Evolutionary conservation across 1,140 invertebrate genomes (phyloP), one percentile per base, ranked within the genome.

Genomic region (Panagrolaimus sp.): DNA sequence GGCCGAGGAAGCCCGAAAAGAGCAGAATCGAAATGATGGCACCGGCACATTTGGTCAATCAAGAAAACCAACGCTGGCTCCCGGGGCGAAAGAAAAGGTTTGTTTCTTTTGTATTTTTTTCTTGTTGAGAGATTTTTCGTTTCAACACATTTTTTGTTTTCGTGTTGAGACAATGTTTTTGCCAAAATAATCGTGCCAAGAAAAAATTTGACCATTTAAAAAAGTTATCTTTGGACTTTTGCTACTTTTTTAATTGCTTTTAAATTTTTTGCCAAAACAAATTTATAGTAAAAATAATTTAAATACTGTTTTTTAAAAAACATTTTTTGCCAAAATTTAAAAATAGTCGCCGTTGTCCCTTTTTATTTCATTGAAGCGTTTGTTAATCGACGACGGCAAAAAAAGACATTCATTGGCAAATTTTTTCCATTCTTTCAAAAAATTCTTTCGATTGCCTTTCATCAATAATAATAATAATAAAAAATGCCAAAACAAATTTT

Each of bases 1-100:
- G 17, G 80, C 80, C 28, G 80, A 82, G 65, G 80, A 82, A 65
- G 80, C 80, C n/a, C 78, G 80, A 15, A 80, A 80, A 65, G 80
- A 83, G 67, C 80, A 82, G 68, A 77, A 82, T 62, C 65, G 72
- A 44, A 63, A 43, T 15, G 69, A 70, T 44, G 75, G 72, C 43
- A 73, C 72, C 21, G 70, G 64, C 8, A 43, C 28, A 9, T 65
- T 52, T 43, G 71, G 58, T 28, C 21, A 46, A 64, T 67, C 55
- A 52, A 6, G 21, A 63, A 79, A 74, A 14, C 48, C 71, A 10
- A 32, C 65, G n/a, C 70, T 80, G 10, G 70, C 64, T 21, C 69
- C 71, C 14, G 67, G 69, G 10, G 63, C 63, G 28, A 80, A 74
- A 65, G 81, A 83, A 73, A 83, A 83, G 80, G 80, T 83, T 10